Percentiles rank a stretch among this genome's conserved stretches.
These are phyloP conservation scores for Lepidochrysops patricia DNA, from an alignment of 2,888 invertebrate species.

Conservation along the genomic window DNA sequence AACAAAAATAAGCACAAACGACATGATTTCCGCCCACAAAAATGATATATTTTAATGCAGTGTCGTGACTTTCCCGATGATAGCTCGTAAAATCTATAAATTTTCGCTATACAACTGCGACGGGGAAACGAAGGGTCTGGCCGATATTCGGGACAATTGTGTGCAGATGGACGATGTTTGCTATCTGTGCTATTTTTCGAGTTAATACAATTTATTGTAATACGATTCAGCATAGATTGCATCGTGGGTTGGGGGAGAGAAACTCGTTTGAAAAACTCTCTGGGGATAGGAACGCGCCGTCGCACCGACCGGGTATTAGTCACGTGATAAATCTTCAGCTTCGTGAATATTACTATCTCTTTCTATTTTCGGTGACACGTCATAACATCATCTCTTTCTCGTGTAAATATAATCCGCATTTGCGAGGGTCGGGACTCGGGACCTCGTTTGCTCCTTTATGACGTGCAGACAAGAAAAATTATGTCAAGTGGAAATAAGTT, in stretches of 20 bases:
- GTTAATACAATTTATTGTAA: conserved; percentile 75
- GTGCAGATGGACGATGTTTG: conserved; percentile 73
- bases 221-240: conserved; percentile 75
- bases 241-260: conserved; percentile 67
- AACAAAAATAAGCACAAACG: conserved; percentile 48
- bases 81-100: conserved; percentile 71
- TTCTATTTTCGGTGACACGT: conserved; percentile 42
- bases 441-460: conserved; percentile 48
- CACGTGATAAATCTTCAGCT: conserved; percentile 70
- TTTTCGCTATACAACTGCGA: conserved; percentile 47
- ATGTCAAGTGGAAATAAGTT: conserved; percentile 32
- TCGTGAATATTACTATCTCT: conserved; percentile 50
- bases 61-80: conserved; percentile 59
- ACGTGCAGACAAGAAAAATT: conserved; percentile 44
- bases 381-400: conserved; percentile 49
- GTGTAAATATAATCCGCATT: conserved; percentile 53
- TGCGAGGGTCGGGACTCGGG: conserved; percentile 45
- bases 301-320: conserved; percentile 67
- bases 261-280: conserved; percentile 73
- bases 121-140: conserved; percentile 54
- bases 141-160: conserved; percentile 53
- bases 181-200: conserved; percentile 73
- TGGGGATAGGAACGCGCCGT: conserved; percentile 57
- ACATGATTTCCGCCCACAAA: conserved; percentile 60
- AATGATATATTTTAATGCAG: conserved; percentile 66